These are phyloP conservation scores for Heliconius sara DNA, from an alignment of 2,888 invertebrate species.

Conservation along the genomic window DNA sequence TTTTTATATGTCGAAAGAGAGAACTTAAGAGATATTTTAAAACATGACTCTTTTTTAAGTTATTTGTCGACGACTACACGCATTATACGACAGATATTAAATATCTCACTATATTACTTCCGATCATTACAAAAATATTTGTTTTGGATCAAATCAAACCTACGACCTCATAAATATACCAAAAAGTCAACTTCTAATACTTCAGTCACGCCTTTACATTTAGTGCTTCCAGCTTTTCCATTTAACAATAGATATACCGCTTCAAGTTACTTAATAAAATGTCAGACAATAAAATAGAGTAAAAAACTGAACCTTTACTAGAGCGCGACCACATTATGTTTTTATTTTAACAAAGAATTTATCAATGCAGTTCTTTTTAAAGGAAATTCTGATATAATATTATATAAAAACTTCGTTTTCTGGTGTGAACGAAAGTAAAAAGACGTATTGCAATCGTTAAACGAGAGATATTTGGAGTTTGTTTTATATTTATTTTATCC, in stretches of 20 bases:
- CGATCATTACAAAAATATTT: background rate
- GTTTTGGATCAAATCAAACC: background rate
- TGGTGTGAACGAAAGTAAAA: background rate
- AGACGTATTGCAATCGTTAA: background rate
- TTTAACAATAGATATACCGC: conserved; percentile 6
- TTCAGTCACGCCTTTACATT: background rate
- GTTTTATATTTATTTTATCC: background rate
- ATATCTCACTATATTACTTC: background rate
- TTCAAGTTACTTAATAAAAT: conserved; percentile 22
- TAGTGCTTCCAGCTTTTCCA: background rate
- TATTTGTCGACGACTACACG: too few relatives aligned
- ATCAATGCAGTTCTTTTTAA: conserved; percentile 17
- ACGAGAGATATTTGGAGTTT: too few relatives aligned
- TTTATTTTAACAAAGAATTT: conserved; percentile 19
- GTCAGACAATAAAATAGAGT: conserved; percentile 2
- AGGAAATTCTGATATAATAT: conserved; percentile 9
- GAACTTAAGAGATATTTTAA: too few relatives aligned
- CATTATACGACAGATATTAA: too few relatives aligned
- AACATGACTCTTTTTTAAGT: too few relatives aligned
- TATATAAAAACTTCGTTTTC: background rate
- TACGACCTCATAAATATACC: too few relatives aligned
- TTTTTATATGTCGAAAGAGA: too few relatives aligned
- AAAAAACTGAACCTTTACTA: conserved; percentile 9
- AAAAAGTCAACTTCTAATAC: too few relatives aligned
- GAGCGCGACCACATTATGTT: conserved; percentile 26